phyloP scores from a whole-genome alignment of 1,140 invertebrate species.

The Tetranychus cinnabarinus region DNA sequence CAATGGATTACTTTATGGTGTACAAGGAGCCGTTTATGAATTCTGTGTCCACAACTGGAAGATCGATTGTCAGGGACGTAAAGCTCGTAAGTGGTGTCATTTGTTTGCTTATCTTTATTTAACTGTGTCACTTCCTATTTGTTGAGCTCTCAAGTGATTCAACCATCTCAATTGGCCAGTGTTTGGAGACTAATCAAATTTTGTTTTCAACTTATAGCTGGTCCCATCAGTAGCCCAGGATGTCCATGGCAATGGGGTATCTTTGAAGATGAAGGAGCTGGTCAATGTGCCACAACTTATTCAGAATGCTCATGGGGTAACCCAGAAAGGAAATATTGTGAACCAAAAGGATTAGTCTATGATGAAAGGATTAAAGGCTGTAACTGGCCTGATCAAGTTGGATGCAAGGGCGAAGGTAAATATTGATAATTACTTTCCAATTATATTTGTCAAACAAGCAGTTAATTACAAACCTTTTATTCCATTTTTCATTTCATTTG shows the following conservation, averaged over 20 bases:
- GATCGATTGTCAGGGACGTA: conserved; percentile 61
- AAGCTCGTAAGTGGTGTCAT: conserved; percentile 29
- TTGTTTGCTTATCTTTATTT: neutral
- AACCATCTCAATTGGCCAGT: neutral
- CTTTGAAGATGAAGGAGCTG: conserved; percentile 39
- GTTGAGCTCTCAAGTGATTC: neutral
- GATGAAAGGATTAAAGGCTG: conserved; percentile 63
- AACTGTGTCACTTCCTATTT: neutral
- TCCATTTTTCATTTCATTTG: conserved; percentile 4
- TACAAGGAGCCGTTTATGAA: conserved; percentile 59
- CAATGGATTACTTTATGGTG: conserved; percentile 70
- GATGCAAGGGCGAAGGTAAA: conserved; percentile 58
- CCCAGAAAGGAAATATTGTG: conserved; percentile 49
- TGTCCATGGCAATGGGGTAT: conserved; percentile 73
- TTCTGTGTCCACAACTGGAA: conserved; percentile 86
- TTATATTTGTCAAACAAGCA: neutral
- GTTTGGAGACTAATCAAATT: neutral
- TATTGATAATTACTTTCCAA: neutral
- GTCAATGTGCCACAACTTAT: conserved; percentile 54
- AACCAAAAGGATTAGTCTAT: conserved; percentile 52
- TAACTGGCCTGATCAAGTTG: conserved; percentile 72
- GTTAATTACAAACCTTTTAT: neutral
- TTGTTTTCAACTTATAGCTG: neutral
- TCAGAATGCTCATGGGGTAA: conserved; percentile 60
- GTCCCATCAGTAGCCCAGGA: conserved; percentile 13